Percentiles rank a stretch among this genome's conserved stretches.
Conservation (phyloP, 2,888 invertebrate species). For the Biston betularia region DNA sequence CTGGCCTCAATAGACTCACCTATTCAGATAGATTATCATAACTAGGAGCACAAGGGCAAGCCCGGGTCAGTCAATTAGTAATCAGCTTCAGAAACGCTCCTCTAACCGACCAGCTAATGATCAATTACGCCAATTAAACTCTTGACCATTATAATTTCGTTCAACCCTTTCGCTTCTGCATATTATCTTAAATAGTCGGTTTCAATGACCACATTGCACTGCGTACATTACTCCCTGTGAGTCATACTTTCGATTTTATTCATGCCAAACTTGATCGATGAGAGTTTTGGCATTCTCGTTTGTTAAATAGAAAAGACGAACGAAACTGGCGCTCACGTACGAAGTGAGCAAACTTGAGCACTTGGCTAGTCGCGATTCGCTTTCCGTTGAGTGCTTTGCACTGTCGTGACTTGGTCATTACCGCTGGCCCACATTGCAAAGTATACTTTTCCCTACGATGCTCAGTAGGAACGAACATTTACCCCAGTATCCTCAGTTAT, state of each 20-base stretch:
- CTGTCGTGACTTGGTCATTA: slow-evolving; percentile 66
- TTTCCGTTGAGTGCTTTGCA: slow-evolving; percentile 56
- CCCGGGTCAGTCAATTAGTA: slow-evolving; percentile 81
- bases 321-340: slow-evolving; percentile 43
- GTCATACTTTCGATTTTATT: slow-evolving; percentile 38
- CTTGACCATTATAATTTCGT: slow-evolving; percentile 74
- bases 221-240: slow-evolving; percentile 36
- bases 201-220: slow-evolving; percentile 33
- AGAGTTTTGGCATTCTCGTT: slow-evolving; percentile 25
- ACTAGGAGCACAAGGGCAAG: slow-evolving; percentile 59
- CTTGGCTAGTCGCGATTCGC: slow-evolving; percentile 37
- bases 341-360: slow-evolving; percentile 39
- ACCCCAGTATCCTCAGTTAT: slow-evolving; percentile 43
- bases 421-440: slow-evolving; percentile 63
- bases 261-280: slow-evolving; percentile 32
- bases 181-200: slow-evolving; percentile 38
- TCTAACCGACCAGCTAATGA: slow-evolving; percentile 66
- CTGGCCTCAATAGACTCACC: slow-evolving; percentile 35
- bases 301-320: slow-evolving; percentile 34
- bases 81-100: slow-evolving; percentile 73
- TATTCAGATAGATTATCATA: slow-evolving; percentile 31
- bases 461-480: slow-evolving; percentile 46
- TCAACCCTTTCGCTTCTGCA: slow-evolving; percentile 54
- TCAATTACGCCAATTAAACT: slow-evolving; percentile 78
- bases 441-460: slow-evolving; percentile 57